A percentile compares a stretch with the other conserved stretches of the same genome.
Evolutionary conservation across 2,797 vertebrate genomes (phyloP).

Genomic region (Eulemur coronatus): DNA sequence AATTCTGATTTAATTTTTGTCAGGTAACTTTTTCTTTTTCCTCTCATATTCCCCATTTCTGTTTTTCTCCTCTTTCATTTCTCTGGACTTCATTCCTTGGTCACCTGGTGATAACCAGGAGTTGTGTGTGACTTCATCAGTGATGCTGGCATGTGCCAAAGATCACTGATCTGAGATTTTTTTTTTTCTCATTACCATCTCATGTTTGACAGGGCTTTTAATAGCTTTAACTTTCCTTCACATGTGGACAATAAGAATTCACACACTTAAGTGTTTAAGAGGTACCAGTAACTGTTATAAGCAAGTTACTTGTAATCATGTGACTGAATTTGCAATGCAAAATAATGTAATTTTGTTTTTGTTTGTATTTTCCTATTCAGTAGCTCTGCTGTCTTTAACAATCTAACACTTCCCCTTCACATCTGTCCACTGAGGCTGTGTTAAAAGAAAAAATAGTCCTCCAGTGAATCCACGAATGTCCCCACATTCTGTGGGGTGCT

Average conservation of each 20-base stretch:
- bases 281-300: neutral
- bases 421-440: neutral
- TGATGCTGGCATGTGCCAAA: neutral
- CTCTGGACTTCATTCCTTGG: neutral
- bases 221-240: neutral
- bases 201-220: neutral
- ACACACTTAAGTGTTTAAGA: neutral
- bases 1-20: neutral
- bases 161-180: neutral
- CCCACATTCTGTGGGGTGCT: neutral
- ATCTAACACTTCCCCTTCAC: neutral
- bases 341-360: neutral
- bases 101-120: neutral
- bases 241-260: neutral
- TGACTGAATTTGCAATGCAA: slow-evolving; percentile 12
- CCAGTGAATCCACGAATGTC: neutral
- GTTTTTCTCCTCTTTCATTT: neutral
- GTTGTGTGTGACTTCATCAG: neutral
- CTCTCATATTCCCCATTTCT: neutral
- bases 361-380: neutral
- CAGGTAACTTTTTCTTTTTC: neutral
- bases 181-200: neutral
- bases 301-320: neutral
- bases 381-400: neutral
- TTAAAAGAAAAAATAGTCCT: neutral